Conservation (phyloP, 2,797 vertebrate species). For the Pelobates cultripes region DNA sequence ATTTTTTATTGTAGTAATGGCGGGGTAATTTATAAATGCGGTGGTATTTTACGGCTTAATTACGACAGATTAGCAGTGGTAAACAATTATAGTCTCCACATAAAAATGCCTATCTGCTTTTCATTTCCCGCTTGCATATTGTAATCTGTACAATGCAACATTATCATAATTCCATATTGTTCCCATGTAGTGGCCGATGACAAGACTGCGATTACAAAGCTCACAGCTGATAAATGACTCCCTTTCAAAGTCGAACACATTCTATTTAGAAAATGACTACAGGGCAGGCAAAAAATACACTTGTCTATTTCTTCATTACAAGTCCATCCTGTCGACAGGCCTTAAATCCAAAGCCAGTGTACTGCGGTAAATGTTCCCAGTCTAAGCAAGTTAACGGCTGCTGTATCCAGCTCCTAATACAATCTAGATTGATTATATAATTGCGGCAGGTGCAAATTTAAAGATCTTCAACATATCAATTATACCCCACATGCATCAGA, state of each 20-base stretch:
- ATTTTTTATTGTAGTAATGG: conserved; percentile 71
- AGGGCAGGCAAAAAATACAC: conserved; percentile 56
- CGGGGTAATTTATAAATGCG: conserved; percentile 65
- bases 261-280: conserved; percentile 61
- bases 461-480: conserved; percentile 14
- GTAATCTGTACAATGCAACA: conserved; percentile 65
- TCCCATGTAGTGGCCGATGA: conserved; percentile 62
- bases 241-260: conserved; percentile 62
- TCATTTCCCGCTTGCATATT: conserved; percentile 65
- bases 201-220: conserved; percentile 65
- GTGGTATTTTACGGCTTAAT: conserved; percentile 68
- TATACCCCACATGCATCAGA: too few species aligned
- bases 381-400: background rate
- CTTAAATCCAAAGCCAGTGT: conserved; percentile 9
- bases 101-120: conserved; percentile 69
- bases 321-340: conserved; percentile 21
- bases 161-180: conserved; percentile 66
- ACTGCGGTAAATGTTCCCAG: background rate
- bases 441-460: conserved; percentile 16
- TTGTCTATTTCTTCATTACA: conserved; percentile 32
- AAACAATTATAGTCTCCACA: conserved; percentile 70
- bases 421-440: conserved; percentile 26
- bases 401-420: conserved; percentile 23
- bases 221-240: conserved; percentile 68
- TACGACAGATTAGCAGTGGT: conserved; percentile 64